Evolutionary conservation across 92 coral and sea anemone genomes (phyloP).

Genomic region (Porites rus): DNA sequence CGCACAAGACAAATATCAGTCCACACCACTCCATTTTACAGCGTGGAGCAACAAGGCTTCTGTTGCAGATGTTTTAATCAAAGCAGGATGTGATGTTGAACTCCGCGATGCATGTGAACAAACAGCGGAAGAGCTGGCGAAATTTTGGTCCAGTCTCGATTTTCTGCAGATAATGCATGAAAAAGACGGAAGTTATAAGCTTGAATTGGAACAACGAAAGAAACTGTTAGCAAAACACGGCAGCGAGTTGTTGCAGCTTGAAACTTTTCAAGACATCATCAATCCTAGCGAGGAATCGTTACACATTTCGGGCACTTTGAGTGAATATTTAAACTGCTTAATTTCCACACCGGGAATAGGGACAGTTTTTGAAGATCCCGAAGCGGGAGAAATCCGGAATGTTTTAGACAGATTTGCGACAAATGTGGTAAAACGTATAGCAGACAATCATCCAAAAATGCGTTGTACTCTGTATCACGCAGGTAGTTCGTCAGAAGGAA

Average conservation of each 20-base stretch:
- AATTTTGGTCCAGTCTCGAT: conserved; percentile 36
- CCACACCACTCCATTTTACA: conserved; percentile 60
- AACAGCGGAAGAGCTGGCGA: conserved; percentile 46
- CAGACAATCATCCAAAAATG: conserved; percentile 39
- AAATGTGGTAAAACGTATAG: conserved; percentile 27
- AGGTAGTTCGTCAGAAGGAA: conserved; percentile 58
- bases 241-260: conserved; percentile 38
- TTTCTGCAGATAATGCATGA: conserved; percentile 24
- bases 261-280: conserved; percentile 40
- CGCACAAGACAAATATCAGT: conserved; percentile 37
- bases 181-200: conserved; percentile 7
- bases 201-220: conserved; percentile 13
- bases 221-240: conserved; percentile 33
- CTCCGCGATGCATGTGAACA: conserved; percentile 41
- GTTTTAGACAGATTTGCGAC: conserved; percentile 34
- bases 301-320: conserved; percentile 25
- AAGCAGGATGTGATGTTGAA: conserved; percentile 34
- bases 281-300: conserved; percentile 19
- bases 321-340: conserved; percentile 30
- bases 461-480: conserved; percentile 41
- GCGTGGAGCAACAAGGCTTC: conserved; percentile 46
- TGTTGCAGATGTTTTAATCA: conserved; percentile 19
- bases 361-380: conserved; percentile 40
- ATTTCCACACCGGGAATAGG: conserved; percentile 37
- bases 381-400: conserved; percentile 47